Evolutionary conservation across 2,888 invertebrate genomes (phyloP).

Genomic region (Eupithecia abbreviata): DNA sequence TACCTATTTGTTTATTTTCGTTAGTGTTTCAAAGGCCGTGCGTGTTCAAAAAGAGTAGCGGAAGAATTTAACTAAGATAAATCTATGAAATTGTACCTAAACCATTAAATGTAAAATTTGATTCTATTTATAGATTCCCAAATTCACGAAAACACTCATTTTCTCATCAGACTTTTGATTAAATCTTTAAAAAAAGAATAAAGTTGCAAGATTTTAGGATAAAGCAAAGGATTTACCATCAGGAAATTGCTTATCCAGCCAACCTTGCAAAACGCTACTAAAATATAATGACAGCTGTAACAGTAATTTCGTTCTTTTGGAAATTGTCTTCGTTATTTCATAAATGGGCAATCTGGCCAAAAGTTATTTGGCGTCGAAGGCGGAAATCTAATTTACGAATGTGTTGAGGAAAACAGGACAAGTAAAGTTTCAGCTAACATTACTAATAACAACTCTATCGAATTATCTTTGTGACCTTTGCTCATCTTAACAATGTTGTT

Average conservation of each 20-base stretch:
- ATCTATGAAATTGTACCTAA: neutral
- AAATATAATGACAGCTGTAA: slow-evolving; percentile 16
- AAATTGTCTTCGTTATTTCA: slow-evolving; percentile 2
- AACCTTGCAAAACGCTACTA: slow-evolving; percentile 9
- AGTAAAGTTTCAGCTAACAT: neutral
- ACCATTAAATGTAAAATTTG: neutral
- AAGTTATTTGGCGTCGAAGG: neutral
- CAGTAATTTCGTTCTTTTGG: slow-evolving; percentile 11
- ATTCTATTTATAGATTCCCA: neutral
- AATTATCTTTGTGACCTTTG: neutral
- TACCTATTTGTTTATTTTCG: neutral
- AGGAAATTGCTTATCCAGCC: slow-evolving; percentile 13
- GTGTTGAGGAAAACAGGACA: neutral
- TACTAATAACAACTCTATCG: slow-evolving; percentile 1
- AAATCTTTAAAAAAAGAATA: slow-evolving; percentile 20
- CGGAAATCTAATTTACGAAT: slow-evolving; percentile 1
- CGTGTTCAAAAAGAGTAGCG: neutral
- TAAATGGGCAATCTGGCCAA: neutral
- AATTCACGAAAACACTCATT: slow-evolving; percentile 10
- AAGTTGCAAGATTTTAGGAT: slow-evolving; percentile 3
- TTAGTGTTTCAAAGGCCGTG: neutral
- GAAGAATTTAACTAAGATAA: neutral
- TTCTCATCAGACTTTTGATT: slow-evolving; percentile 13
- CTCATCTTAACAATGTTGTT: neutral
- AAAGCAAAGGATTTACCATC: neutral